phyloP scores from a whole-genome alignment of 1,140 invertebrate species.

The Nephila pilipes region DNA sequence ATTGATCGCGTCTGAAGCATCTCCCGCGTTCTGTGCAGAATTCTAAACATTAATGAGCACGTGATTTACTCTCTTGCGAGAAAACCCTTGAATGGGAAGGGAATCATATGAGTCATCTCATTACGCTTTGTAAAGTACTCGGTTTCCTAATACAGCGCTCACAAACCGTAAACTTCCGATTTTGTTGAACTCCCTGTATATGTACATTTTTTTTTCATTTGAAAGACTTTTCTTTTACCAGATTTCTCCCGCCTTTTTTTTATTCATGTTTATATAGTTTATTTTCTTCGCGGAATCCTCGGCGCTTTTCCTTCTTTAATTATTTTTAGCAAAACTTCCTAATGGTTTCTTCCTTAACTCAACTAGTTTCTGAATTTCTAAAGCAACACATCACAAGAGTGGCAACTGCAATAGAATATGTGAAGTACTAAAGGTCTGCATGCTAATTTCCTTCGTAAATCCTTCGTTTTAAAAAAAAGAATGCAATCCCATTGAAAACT shows the following conservation, averaged over 20 bases:
- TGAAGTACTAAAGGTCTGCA: conserved; percentile 55
- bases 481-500: conserved; percentile 50
- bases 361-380: conserved; percentile 48
- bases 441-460: conserved; percentile 67
- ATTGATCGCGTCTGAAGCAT: conserved; percentile 40
- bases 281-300: conserved; percentile 25
- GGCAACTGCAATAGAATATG: conserved; percentile 46
- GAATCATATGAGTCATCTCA: conserved; percentile 39
- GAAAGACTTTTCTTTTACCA: conserved; percentile 1
- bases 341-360: conserved; percentile 53
- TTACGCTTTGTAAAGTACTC: conserved; percentile 37
- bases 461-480: conserved; percentile 49
- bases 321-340: conserved; percentile 43
- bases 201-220: conserved; percentile 5
- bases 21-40: not conserved
- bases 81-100: conserved; percentile 30
- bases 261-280: conserved; percentile 27
- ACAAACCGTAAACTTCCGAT: conserved; percentile 60
- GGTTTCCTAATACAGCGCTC: not conserved
- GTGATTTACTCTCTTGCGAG: conserved; percentile 39
- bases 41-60: conserved; percentile 54
- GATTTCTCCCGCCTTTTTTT: conserved; percentile 40
- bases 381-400: conserved; percentile 55
- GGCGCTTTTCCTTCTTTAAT: not conserved
- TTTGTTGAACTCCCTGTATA: not conserved